A percentile compares a stretch with the other conserved stretches of the same genome.
Conservation (phyloP, 2,113 vertebrate species). For the Scartelaos histophorus region DNA sequence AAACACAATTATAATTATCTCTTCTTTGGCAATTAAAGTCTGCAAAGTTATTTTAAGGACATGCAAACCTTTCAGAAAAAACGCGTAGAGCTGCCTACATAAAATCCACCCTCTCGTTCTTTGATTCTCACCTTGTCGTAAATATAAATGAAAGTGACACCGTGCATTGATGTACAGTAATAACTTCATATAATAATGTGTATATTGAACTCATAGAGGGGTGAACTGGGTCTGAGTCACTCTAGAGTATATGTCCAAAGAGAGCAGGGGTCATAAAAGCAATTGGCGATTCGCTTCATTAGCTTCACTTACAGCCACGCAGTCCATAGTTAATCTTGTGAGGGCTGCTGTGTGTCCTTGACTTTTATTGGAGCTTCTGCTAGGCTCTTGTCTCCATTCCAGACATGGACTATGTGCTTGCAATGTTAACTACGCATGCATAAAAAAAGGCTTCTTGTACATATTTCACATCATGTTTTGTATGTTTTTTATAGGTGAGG, state of each 20-base stretch:
- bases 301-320: conserved; percentile 35
- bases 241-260: conserved; percentile 10
- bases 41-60: conserved; percentile 48
- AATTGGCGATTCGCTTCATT: conserved; percentile 52
- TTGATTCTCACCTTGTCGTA: not conserved
- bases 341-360: conserved; percentile 53
- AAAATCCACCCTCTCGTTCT: conserved; percentile 26
- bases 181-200: not conserved
- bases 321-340: conserved; percentile 50
- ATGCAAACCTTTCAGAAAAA: conserved; percentile 21
- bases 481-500: no score
- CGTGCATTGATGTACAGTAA: not conserved
- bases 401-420: conserved; percentile 31
- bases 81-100: conserved; percentile 1
- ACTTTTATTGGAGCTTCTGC: conserved; percentile 51
- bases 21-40: conserved; percentile 9
- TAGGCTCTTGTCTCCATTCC: conserved; percentile 36
- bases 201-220: not conserved
- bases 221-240: conserved; percentile 7
- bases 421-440: conserved; percentile 50
- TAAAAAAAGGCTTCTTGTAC: not conserved
- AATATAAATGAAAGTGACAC: not conserved
- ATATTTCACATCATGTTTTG: not conserved
- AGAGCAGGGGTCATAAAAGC: not conserved
- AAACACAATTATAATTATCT: not conserved